Conservation (phyloP, 1,140 invertebrate species). For the Lepidostoma basale region DNA sequence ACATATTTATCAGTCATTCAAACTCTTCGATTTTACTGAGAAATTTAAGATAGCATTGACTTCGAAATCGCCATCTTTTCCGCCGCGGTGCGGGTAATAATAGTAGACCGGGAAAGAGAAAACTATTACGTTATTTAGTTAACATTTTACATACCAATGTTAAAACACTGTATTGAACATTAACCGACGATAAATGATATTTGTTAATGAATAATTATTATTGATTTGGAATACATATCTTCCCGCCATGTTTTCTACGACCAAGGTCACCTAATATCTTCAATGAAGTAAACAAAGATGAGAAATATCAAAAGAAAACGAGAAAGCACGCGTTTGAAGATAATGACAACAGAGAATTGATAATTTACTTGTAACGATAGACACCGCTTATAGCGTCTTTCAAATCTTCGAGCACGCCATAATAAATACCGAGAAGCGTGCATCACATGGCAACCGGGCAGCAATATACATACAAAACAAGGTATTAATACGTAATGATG, state of each 20-base stretch:
- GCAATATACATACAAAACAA: conserved; percentile 24
- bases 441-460: conserved; percentile 35
- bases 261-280: conserved; percentile 35
- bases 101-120: not conserved
- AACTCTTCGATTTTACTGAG: too few species aligned
- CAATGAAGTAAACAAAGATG: conserved; percentile 33
- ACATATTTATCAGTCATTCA: too few species aligned
- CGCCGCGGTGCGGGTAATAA: not conserved
- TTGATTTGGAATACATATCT: conserved; percentile 34
- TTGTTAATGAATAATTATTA: conserved; percentile 24
- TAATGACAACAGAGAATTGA: not conserved
- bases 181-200: not conserved
- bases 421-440: conserved; percentile 26
- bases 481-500: not conserved
- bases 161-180: too few species aligned
- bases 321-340: not conserved
- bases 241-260: conserved; percentile 43
- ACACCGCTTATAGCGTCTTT: not conserved
- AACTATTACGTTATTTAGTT: not conserved
- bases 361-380: not conserved
- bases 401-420: conserved; percentile 24
- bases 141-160: not conserved
- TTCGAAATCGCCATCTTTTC: conserved; percentile 19
- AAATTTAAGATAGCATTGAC: not conserved
- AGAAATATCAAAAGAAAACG: not conserved